phyloP scores from a whole-genome alignment of 2,113 vertebrate genomes.

The Regulus satrapa region DNA sequence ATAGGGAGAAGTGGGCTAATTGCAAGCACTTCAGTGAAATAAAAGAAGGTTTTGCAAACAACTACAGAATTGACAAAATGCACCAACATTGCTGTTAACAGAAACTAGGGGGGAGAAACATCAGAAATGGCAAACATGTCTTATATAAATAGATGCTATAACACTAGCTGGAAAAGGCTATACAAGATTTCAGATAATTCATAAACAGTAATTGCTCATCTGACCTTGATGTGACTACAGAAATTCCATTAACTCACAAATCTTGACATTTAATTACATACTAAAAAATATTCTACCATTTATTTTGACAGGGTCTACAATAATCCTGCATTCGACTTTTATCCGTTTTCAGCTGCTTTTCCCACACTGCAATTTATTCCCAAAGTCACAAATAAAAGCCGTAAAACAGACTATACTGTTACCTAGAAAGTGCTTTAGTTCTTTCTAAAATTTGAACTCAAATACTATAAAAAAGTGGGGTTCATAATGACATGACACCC shows the following conservation, averaged over 20 bases:
- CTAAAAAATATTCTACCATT: constrained; percentile 70
- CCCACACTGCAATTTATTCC: constrained; percentile 31
- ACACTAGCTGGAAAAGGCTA: constrained; percentile 54
- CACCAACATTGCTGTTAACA: constrained; percentile 56
- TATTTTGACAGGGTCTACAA: constrained; percentile 68
- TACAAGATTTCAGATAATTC: constrained; percentile 75
- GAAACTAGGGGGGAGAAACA: constrained; percentile 56
- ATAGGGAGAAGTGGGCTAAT: constrained; percentile 77
- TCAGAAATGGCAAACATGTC: constrained; percentile 71
- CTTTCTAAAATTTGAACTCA: neutral
- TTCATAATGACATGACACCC: neutral
- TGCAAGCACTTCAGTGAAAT: constrained; percentile 76
- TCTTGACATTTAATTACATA: constrained; percentile 75
- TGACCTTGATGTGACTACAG: constrained; percentile 75
- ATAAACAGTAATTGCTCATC: constrained; percentile 70
- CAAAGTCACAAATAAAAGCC: constrained; percentile 34
- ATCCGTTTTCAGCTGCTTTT: constrained; percentile 59
- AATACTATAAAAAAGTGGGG: neutral
- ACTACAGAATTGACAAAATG: constrained; percentile 73
- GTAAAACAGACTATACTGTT: neutral
- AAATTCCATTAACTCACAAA: constrained; percentile 79
- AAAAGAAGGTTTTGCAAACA: constrained; percentile 76
- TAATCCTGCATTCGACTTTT: constrained; percentile 54
- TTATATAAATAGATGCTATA: constrained; percentile 65
- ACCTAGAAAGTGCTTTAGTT: neutral